Evolutionary conservation across 2,888 invertebrate genomes (phyloP).

Genomic region (Tetramorium bicarinatum): DNA sequence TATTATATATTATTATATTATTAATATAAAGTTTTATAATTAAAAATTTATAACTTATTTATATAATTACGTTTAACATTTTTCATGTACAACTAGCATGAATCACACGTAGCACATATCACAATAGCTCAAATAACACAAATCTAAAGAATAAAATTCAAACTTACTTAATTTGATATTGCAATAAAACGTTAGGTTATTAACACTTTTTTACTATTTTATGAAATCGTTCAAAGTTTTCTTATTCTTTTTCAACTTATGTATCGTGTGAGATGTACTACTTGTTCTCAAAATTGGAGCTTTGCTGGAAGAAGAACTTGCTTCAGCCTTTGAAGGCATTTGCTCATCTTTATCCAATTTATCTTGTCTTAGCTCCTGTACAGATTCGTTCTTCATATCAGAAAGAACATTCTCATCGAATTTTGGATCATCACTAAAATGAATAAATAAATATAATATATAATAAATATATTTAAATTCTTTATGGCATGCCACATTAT

Average conservation of each 20-base stretch:
- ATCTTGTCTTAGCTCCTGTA: background rate
- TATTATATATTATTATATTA: too few species aligned
- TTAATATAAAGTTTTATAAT: too few species aligned
- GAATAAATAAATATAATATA: background rate
- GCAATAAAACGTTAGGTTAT: background rate
- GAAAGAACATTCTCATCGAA: background rate
- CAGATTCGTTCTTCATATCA: background rate
- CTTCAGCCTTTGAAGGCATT: conserved; percentile 4
- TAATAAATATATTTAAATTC: background rate
- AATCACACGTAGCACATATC: background rate
- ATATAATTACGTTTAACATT: background rate
- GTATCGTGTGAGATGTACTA: conserved; percentile 39
- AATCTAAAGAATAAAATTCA: background rate
- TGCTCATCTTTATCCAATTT: conserved; percentile 1
- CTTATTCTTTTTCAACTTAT: conserved; percentile 56
- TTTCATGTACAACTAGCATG: background rate
- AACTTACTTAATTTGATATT: background rate
- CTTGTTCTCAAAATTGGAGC: background rate
- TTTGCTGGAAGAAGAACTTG: conserved; percentile 10
- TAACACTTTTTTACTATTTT: conserved; percentile 44
- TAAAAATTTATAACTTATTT: too few species aligned
- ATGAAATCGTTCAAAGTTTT: conserved; percentile 59
- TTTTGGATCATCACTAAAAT: conserved; percentile 20
- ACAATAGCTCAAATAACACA: background rate
- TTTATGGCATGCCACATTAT: background rate